Base-by-base conservation (phyloP, 2,797 vertebrate species). In the Peromyscus eremicus region DNA sequence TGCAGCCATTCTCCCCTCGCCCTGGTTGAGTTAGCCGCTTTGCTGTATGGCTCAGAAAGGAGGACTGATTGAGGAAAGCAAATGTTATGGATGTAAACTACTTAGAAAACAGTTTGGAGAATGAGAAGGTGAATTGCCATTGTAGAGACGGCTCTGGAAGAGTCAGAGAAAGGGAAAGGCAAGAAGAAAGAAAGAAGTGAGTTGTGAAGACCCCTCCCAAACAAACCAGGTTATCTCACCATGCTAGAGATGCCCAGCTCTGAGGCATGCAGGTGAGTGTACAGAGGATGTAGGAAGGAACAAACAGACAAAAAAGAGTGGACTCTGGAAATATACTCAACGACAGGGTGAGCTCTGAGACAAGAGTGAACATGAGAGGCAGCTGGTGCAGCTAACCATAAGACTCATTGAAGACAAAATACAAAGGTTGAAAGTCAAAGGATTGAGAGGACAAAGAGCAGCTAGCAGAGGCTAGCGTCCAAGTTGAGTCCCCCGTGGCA, bases 1-100 rank as follows among this genome's bases (percentile, higher is more conserved):
- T 3, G 10, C 13, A 0, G 27, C 81, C 32, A 0, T 8, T 10
- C 49, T 16, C 43, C n/a, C 5, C 11, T 6, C 0, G 4, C n/a
- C 9, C 16, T n/a, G 6, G 40, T 13, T 0, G 1, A 6, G 34
- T 5, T n/a, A 2, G 6, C 37, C 37, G 71, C 73, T 62, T 37
- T 49, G 55, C 52, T n/a, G 17, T 71, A 27, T 68, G 34, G 17
- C 37, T 16, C 29, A 25, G 52, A 19, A 19, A 0, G 21, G 16
- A 37, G 29, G 55, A 8, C 62, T 13, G 11, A 3, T 57, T 40
- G n/a, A 49, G 81, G 81, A 76, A 71, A 12, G 64, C 68, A 57
- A 27, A 13, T 37, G 1, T n/a, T 14, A 8, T 7, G 7, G 52
- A 11, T n/a, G 2, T 17, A n/a, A 90, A n/a, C 52, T 29, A 66